Base-by-base conservation (phyloP, 2,888 invertebrate genomes). In the Brassicogethes aeneus region DNA sequence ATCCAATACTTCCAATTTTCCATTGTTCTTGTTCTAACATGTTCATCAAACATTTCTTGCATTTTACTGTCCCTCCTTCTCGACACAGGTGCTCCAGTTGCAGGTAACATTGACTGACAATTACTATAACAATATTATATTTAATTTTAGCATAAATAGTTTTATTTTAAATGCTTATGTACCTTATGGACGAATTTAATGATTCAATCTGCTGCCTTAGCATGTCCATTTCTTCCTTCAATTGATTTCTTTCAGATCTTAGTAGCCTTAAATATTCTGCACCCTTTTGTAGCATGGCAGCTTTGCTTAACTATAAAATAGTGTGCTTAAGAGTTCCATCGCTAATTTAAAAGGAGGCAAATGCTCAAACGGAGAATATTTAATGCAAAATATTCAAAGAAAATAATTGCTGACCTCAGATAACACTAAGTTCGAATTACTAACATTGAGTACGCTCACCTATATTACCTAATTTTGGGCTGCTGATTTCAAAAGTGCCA, bases 1-100 rank as follows among this genome's bases (percentile, higher is more conserved):
- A 96, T 91, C 93, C 94, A 96, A 72, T 94, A 96, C 72, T 93
- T 95, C 95, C 95, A 96, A 70, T 93, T 92, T 60, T 85, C 84
- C 64, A 84, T 75, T 13, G 94, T 94, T 44, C 92, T 75, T 55
- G 75, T 79, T 52, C 84, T 78, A 34, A 96, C 90, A 71, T 94
- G 94, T 17, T 89, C 82, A 53, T 91, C 87, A 69, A 92, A 95
- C 80, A 94, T 85, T 70, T 93, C 92, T 55, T 86, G 85, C 77
- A 95, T 85, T 61, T 89, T 87, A 59, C 85, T 89, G 29, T 86
- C 87, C 55, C 90, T 79, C 60, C 91, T 89, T 51, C 92, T 78
- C 13, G 91, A 88, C 46, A 95, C 86, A 2, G 94, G 94, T 44
- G 91, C 94, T 45, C 95, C 95, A 48, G 93, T 94, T 41, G 94